Conservation (phyloP, 2,113 vertebrate species). For the Zootoca vivipara region DNA sequence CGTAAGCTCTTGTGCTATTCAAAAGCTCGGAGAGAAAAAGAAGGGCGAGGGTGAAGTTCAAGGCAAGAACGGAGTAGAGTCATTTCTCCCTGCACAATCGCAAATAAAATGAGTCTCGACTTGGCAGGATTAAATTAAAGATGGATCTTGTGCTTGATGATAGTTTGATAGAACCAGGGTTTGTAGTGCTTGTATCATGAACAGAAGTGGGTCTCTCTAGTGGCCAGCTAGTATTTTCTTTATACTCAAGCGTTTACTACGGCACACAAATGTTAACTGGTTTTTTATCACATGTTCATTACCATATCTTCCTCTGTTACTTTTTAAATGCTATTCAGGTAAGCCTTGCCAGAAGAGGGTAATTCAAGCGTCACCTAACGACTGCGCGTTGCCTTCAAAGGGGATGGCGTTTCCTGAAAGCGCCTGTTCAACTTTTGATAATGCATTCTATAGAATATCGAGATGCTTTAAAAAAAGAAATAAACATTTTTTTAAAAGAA, state of each 20-base stretch:
- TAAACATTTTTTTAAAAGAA: constrained; percentile 1
- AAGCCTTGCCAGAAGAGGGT: constrained; percentile 45
- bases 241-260: constrained; percentile 69
- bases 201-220: constrained; percentile 74
- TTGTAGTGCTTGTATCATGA: constrained; percentile 73
- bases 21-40: constrained; percentile 64
- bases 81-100: constrained; percentile 70
- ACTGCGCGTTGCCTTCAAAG: constrained; percentile 62
- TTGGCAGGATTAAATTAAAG: constrained; percentile 76
- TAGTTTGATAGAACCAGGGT: constrained; percentile 70
- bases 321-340: constrained; percentile 63
- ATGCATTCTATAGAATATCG: constrained; percentile 4
- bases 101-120: constrained; percentile 72
- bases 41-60: constrained; percentile 74
- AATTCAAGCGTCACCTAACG: constrained; percentile 61
- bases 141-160: constrained; percentile 69
- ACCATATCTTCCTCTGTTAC: constrained; percentile 60
- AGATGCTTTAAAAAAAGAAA: constrained; percentile 8
- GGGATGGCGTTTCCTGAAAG: constrained; percentile 56
- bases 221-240: constrained; percentile 71
- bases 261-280: constrained; percentile 69
- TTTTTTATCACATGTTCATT: constrained; percentile 69
- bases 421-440: constrained; percentile 48
- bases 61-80: constrained; percentile 68
- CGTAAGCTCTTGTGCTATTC: constrained; percentile 71